Evolutionary conservation across 2,113 vertebrate genomes (phyloP).

Genomic region (Tamias sibiricus): DNA sequence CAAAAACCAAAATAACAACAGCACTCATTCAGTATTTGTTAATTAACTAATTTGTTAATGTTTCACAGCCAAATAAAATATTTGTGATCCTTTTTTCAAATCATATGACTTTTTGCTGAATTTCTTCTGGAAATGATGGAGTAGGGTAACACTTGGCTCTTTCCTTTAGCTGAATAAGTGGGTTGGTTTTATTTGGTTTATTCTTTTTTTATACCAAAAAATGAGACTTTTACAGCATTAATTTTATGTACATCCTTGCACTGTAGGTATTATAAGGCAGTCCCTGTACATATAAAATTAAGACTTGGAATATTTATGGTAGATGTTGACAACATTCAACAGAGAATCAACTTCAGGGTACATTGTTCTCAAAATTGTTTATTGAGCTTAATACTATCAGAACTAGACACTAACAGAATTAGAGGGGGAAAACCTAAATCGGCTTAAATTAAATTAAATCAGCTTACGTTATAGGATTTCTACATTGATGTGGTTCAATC

Average conservation of each 20-base stretch:
- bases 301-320: slow-evolving; percentile 16
- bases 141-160: background rate
- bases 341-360: slow-evolving; percentile 18
- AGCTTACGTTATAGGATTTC: slow-evolving; percentile 11
- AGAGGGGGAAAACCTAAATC: background rate
- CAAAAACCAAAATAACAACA: background rate
- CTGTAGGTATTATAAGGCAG: slow-evolving; percentile 10
- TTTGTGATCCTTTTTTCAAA: slow-evolving; percentile 11
- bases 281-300: background rate
- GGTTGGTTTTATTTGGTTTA: background rate
- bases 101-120: slow-evolving; percentile 22
- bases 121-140: slow-evolving; percentile 38
- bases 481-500: background rate
- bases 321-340: background rate
- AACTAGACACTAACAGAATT: slow-evolving; percentile 28
- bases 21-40: background rate
- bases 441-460: background rate
- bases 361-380: slow-evolving; percentile 59
- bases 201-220: slow-evolving; percentile 13
- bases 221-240: background rate
- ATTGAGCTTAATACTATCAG: slow-evolving; percentile 46
- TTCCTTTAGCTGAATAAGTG: slow-evolving; percentile 24
- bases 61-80: slow-evolving; percentile 27
- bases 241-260: slow-evolving; percentile 12
- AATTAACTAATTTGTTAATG: background rate